These are phyloP conservation scores for Anticlea derivata DNA, from an alignment of 2,888 invertebrate genomes.

Conservation along the genomic window DNA sequence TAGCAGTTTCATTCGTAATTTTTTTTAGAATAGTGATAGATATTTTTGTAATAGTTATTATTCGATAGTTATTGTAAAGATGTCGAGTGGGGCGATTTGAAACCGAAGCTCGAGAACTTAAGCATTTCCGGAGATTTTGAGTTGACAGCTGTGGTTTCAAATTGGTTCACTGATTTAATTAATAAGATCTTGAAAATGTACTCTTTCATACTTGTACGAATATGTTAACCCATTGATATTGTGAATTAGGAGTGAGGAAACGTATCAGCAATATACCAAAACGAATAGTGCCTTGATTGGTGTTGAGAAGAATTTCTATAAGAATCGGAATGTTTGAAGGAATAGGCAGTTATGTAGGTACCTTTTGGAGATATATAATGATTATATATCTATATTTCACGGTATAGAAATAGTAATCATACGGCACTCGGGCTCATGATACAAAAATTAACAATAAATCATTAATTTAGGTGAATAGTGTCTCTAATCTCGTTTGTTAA, in stretches of 20 bases:
- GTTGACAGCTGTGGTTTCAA: slow-evolving; percentile 43
- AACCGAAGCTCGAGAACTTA: slow-evolving; percentile 8
- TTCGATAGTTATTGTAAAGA: slow-evolving; percentile 70
- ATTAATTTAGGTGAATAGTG: slow-evolving; percentile 44
- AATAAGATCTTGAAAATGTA: slow-evolving; percentile 68
- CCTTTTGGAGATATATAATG: slow-evolving; percentile 53
- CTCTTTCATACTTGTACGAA: slow-evolving; percentile 67
- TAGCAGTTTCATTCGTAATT: slow-evolving; percentile 72
- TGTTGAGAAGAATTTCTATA: slow-evolving; percentile 52
- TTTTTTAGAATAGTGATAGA: slow-evolving; percentile 81
- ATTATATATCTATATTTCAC: slow-evolving; percentile 83
- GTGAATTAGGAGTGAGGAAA: slow-evolving; percentile 80
- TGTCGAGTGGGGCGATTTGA: slow-evolving; percentile 50
- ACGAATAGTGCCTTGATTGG: slow-evolving; percentile 80
- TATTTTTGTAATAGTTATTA: slow-evolving; percentile 82
- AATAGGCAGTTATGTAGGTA: slow-evolving; percentile 52
- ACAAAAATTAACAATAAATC: slow-evolving; percentile 64
- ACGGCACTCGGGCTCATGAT: slow-evolving; percentile 75
- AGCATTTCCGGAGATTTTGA: slow-evolving; percentile 3
- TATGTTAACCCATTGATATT: slow-evolving; percentile 74
- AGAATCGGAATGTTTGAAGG: slow-evolving; percentile 61
- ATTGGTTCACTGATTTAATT: slow-evolving; percentile 45
- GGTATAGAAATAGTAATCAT: slow-evolving; percentile 84
- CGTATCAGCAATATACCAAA: slow-evolving; percentile 84
- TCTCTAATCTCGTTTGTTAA: slow-evolving; percentile 73